Evolutionary conservation across 2,797 vertebrate species (phyloP).

Genomic region (Chiloscyllium punctatum): DNA sequence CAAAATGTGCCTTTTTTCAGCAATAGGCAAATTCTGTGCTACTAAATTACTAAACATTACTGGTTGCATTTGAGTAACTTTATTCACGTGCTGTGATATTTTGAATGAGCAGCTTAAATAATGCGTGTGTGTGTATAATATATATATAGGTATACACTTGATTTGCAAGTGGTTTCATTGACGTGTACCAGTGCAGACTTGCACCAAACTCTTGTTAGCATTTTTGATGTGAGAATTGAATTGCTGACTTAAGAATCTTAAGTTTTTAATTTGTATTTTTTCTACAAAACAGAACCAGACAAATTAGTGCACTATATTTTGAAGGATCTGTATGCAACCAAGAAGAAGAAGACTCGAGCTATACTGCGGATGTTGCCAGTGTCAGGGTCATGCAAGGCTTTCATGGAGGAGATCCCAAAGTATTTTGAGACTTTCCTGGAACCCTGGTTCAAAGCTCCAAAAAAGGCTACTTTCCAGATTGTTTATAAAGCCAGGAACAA

Average conservation of each 20-base stretch:
- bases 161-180: neutral
- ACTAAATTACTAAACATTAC: neutral
- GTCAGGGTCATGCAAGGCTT: slow-evolving; percentile 85
- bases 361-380: slow-evolving; percentile 90
- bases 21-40: too few relatives aligned
- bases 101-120: neutral
- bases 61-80: neutral
- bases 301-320: slow-evolving; percentile 85
- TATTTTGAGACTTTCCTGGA: slow-evolving; percentile 78
- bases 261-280: neutral
- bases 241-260: neutral
- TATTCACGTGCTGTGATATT: neutral
- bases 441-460: slow-evolving; percentile 87
- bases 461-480: slow-evolving; percentile 80
- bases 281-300: slow-evolving; percentile 70
- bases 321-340: slow-evolving; percentile 77
- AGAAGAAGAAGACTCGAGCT: slow-evolving; percentile 82
- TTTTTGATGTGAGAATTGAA: too few relatives aligned
- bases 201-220: neutral
- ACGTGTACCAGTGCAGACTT: neutral
- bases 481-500: slow-evolving; percentile 91
- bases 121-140: too few relatives aligned
- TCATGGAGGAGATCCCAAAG: slow-evolving; percentile 83
- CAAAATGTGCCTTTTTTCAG: too few relatives aligned
- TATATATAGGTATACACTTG: neutral